phyloP scores from a whole-genome alignment of 2,797 vertebrate genomes.

The Tokudaia muenninki region DNA sequence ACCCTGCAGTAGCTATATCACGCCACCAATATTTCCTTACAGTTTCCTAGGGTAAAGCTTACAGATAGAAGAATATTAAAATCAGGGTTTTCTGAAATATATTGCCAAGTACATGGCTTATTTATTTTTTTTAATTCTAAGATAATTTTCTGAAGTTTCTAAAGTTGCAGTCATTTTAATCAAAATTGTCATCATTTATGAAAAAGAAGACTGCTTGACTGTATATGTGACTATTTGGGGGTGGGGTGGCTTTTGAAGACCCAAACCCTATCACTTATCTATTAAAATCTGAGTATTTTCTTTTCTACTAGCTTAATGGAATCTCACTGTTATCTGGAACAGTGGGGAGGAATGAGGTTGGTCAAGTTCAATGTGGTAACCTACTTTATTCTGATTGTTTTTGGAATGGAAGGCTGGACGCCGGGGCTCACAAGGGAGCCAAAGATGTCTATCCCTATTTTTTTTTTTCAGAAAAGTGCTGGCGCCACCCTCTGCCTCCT shows the following conservation, averaged over 20 bases:
- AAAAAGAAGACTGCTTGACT: conserved; percentile 3
- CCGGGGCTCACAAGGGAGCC: neutral
- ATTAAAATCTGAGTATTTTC: neutral
- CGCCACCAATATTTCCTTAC: conserved; percentile 17
- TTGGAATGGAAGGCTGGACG: neutral
- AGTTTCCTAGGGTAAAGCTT: neutral
- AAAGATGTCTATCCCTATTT: neutral
- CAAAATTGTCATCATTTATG: neutral
- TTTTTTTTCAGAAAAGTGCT: neutral
- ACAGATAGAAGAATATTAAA: neutral
- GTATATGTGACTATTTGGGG: neutral
- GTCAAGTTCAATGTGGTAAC: neutral
- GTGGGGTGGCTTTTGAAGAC: neutral
- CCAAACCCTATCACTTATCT: neutral
- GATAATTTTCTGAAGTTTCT: conserved; percentile 21
- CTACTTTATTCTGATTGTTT: neutral
- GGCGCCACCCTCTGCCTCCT: neutral
- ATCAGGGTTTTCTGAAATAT: conserved; percentile 4
- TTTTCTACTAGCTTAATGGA: neutral
- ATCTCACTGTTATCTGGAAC: neutral
- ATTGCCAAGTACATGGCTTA: neutral
- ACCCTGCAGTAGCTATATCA: neutral
- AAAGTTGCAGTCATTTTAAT: conserved; percentile 13
- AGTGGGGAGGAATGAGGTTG: neutral
- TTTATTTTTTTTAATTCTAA: neutral